A percentile compares a stretch with the other conserved stretches of the same genome.
Conservation (phyloP, 2,797 vertebrate genomes). For the Holocentrus rufus region DNA sequence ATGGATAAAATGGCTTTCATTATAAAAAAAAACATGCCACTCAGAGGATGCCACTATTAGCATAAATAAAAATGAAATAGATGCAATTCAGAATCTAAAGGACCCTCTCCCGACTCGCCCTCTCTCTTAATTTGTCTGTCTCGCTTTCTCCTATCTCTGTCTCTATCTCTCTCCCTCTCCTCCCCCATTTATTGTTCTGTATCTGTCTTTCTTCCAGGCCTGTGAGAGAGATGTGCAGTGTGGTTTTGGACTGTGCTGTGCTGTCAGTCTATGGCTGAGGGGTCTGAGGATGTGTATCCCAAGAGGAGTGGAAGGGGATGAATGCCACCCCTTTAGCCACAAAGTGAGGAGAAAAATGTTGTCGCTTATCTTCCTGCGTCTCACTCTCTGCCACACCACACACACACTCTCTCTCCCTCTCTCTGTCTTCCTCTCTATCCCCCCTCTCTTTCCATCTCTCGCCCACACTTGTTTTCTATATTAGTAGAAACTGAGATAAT, state of each 20-base stretch:
- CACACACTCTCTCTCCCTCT: not conserved
- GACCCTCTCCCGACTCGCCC: not conserved
- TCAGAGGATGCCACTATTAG: conserved; percentile 26
- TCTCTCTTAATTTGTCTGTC: conserved; percentile 4
- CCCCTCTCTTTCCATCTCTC: not conserved
- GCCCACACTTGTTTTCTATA: conserved; percentile 6
- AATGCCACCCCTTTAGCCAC: conserved; percentile 91
- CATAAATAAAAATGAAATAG: conserved; percentile 25
- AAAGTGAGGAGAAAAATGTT: conserved; percentile 81
- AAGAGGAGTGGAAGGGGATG: conserved; percentile 87
- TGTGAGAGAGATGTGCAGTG: conserved; percentile 92
- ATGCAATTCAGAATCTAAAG: conserved; percentile 11
- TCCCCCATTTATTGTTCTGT: not conserved
- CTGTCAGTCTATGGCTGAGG: conserved; percentile 91
- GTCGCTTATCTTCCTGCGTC: conserved; percentile 22
- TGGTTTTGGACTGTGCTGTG: conserved; percentile 88
- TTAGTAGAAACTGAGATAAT: conserved; percentile 44
- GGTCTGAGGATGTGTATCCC: conserved; percentile 92
- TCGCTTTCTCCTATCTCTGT: not conserved
- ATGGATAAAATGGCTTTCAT: conserved; percentile 38
- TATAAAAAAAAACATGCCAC: conserved; percentile 30
- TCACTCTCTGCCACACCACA: not conserved
- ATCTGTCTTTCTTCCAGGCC: conserved; percentile 78
- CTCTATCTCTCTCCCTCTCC: not conserved
- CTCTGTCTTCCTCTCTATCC: not conserved